Evolutionary conservation across 2,888 invertebrate genomes (phyloP), one percentile per base, ranked within the genome.

Genomic region (Euzetes globulus): DNA sequence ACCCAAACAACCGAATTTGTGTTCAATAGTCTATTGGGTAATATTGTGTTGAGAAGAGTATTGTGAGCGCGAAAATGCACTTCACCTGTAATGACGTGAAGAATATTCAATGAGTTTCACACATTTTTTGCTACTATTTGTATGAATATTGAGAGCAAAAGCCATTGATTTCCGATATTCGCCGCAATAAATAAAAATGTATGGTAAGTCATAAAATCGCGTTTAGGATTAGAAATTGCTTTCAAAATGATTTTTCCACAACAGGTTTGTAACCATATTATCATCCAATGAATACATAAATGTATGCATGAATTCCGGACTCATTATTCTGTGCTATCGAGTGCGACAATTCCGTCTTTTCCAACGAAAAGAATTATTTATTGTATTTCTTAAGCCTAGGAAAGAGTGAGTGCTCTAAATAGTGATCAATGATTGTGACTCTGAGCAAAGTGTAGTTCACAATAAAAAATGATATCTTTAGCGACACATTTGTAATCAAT

Each of bases 401-500:
- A 45, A 45, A 19, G 41, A 19, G 45, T 22, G 37, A 6, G 1
- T 68, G 41, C 3, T 17, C 45, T 45, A 45, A n/a, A 19, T 33
- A 33, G 68, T 37, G 68, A 68, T 68, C 68, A 68, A 68, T 68
- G 68, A 45, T 41, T n/a, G 68, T 45, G 68, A 68, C 45, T 13
- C 25, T 17, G 11, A 60, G 60, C 29, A 29, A 29, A 60, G 60
- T 41, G 37, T 68, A 41, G 41, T 25, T 33, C 45, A 68, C 68
- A 68, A 45, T 45, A 68, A 68, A 41, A n/a, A 33, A 68, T 60
- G 29, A 60, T 63, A 63, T 63, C 63, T 63, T 63, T 63, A 63
- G 15, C 68, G 45, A 68, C 68, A 68, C 68, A 68, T 45, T 68
- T 45, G 41, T 68, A 68, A 68, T 68, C 68, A 68, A 68, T 68